A percentile compares a stretch with the other conserved stretches of the same genome.
These are phyloP conservation scores for Galago senegalensis DNA, from an alignment of 2,797 vertebrate genomes.

Conservation along the genomic window DNA sequence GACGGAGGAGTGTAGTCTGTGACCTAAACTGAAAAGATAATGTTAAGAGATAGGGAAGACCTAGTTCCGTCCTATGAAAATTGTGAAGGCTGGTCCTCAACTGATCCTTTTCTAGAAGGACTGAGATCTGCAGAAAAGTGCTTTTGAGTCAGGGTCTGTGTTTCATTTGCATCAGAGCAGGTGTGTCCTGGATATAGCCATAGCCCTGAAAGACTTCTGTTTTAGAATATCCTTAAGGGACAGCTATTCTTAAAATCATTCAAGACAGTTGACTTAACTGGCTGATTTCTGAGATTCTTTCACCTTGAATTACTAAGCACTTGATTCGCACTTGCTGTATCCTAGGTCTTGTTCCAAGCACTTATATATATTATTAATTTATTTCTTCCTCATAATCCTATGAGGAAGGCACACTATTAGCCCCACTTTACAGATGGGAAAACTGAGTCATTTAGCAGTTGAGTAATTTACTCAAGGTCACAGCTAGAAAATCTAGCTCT, in stretches of 20 bases:
- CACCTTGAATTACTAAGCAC: background rate
- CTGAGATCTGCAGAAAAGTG: background rate
- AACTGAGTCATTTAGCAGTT: background rate
- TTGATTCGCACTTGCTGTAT: background rate
- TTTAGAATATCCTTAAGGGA: background rate
- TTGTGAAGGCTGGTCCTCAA: background rate
- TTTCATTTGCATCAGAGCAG: background rate
- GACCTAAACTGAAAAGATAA: background rate
- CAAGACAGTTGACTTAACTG: background rate
- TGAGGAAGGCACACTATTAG: background rate
- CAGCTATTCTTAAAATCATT: background rate
- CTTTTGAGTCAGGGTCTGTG: background rate
- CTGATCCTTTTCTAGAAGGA: background rate
- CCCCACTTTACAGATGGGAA: conserved; percentile 17
- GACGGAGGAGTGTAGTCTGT: background rate
- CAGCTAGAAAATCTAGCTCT: background rate
- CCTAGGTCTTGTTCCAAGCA: background rate
- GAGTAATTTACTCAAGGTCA: background rate
- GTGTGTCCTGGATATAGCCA: background rate
- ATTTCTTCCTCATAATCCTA: background rate
- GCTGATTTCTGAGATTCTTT: conserved; percentile 10
- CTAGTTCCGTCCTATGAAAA: background rate
- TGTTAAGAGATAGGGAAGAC: background rate
- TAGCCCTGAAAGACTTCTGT: background rate
- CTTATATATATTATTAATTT: background rate